These are phyloP conservation scores for Macrosiphum euphorbiae DNA, from an alignment of 2,888 invertebrate species.

Conservation along the genomic window DNA sequence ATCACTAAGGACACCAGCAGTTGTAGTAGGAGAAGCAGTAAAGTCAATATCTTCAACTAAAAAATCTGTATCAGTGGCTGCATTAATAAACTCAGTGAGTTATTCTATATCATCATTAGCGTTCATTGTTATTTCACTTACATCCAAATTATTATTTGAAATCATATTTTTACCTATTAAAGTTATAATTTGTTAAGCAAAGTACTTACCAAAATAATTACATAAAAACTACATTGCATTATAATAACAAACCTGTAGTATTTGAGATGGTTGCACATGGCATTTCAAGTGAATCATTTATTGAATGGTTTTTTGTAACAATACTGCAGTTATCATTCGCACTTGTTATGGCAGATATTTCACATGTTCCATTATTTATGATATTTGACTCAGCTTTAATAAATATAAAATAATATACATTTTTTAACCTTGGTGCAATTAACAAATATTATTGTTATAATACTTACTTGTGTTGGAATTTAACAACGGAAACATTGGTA, in stretches of 20 bases:
- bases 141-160: background rate
- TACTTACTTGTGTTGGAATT: background rate
- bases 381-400: background rate
- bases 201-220: background rate
- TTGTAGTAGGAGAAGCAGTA: background rate
- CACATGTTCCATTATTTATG: background rate
- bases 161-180: background rate
- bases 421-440: background rate
- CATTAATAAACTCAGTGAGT: background rate
- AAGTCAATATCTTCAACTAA: background rate
- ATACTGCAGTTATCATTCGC: background rate
- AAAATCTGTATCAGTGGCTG: constrained; percentile 15
- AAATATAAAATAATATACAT: background rate
- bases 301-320: background rate
- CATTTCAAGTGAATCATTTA: background rate
- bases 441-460: background rate
- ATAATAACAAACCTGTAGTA: background rate
- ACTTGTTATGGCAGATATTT: background rate
- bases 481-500: background rate
- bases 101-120: background rate
- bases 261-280: background rate
- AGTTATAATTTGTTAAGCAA: background rate
- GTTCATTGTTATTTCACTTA: background rate
- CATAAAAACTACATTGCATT: no score
- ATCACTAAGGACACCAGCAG: background rate